These are phyloP conservation scores for Odontomachus brunneus DNA, from an alignment of 1,140 invertebrate genomes.

Conservation along the genomic window DNA sequence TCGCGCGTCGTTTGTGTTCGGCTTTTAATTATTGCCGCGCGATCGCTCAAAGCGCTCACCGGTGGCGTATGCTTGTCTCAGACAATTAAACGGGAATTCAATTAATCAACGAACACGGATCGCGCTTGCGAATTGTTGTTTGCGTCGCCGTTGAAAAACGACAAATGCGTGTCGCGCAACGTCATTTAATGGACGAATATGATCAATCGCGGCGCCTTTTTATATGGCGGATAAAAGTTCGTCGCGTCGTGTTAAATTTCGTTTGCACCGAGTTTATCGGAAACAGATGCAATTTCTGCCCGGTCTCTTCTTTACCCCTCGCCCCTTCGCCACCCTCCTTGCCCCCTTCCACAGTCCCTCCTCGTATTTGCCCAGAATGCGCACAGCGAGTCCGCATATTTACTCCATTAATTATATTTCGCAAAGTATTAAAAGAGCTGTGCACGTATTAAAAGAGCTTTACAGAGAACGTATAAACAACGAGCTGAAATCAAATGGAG, in stretches of 20 bases:
- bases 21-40: constrained; percentile 14
- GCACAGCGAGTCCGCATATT: constrained; percentile 18
- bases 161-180: neutral
- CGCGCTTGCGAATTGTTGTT: neutral
- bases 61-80: constrained; percentile 9
- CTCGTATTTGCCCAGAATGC: constrained; percentile 21
- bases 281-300: constrained; percentile 2
- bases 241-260: neutral
- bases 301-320: neutral
- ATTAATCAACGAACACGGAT: constrained; percentile 12
- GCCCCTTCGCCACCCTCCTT: neutral
- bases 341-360: neutral
- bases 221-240: constrained; percentile 7
- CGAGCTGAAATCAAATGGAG: too few relatives aligned
- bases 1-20: neutral
- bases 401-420: constrained; percentile 49
- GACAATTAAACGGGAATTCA: neutral
- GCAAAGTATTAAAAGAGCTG: constrained; percentile 25
- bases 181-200: neutral
- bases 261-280: constrained; percentile 1
- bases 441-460: constrained; percentile 23
- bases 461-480: constrained; percentile 2
- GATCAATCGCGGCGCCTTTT: neutral
- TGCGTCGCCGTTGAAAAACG: neutral
- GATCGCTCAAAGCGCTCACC: neutral